Conservation (phyloP, 1,140 invertebrate species). For the Drosophila orosa region DNA sequence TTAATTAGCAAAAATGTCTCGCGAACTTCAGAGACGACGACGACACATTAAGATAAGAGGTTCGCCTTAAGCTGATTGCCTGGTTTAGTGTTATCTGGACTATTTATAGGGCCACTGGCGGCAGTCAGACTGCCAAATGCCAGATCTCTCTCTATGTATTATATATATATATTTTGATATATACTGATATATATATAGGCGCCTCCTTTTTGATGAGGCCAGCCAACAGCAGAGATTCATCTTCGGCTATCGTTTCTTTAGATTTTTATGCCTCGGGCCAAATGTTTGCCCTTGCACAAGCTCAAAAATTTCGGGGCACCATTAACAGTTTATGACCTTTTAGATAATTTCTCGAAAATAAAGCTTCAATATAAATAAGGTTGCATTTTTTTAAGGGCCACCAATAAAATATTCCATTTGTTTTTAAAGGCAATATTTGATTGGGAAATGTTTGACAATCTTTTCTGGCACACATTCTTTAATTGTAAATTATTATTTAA, state of each 20-base stretch:
- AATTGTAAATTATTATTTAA: too few species aligned
- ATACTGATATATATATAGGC: conserved; percentile 5
- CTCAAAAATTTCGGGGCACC: not conserved
- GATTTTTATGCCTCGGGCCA: conserved; percentile 24
- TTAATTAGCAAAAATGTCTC: conserved; percentile 80
- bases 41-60: conserved; percentile 71
- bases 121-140: conserved; percentile 44
- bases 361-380: not conserved
- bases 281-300: conserved; percentile 9
- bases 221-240: conserved; percentile 39
- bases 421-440: not conserved
- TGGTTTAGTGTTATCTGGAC: conserved; percentile 55
- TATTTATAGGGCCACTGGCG: conserved; percentile 48
- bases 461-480: too few species aligned
- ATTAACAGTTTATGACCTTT: conserved; percentile 27
- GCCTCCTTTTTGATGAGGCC: conserved; percentile 24
- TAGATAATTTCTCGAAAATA: conserved; percentile 19
- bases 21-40: conserved; percentile 54
- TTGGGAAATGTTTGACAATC: not conserved
- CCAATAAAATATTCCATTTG: not conserved
- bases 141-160: not conserved
- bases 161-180: not conserved
- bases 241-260: conserved; percentile 25
- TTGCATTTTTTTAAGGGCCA: too few species aligned
- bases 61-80: conserved; percentile 54